These are phyloP conservation scores for Protobothrops flavoviridis DNA, from an alignment of 2,113 vertebrate species.

Conservation along the genomic window DNA sequence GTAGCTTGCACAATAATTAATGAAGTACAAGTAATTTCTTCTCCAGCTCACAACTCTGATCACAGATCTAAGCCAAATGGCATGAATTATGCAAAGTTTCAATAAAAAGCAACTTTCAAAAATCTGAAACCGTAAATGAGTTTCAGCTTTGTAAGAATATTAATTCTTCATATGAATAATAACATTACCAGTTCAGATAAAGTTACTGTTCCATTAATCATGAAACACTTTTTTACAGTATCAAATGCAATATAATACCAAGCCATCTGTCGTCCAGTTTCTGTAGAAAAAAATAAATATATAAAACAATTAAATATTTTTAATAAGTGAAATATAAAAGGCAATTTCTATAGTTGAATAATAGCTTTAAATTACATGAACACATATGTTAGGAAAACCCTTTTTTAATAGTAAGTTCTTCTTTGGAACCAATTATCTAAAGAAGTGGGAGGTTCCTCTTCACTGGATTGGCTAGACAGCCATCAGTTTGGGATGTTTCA, in stretches of 20 bases:
- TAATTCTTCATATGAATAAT: slow-evolving; percentile 45
- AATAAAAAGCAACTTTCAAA: background rate
- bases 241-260: slow-evolving; percentile 93
- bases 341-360: background rate
- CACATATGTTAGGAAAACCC: background rate
- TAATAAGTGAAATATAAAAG: background rate
- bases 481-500: background rate
- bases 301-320: background rate
- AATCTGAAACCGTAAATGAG: background rate
- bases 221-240: slow-evolving; percentile 88
- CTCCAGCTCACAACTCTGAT: background rate
- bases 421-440: background rate
- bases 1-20: background rate
- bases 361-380: background rate
- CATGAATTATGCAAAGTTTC: background rate
- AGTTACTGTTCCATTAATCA: slow-evolving; percentile 82
- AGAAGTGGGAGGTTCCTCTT: background rate
- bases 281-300: slow-evolving; percentile 65
- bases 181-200: slow-evolving; percentile 86
- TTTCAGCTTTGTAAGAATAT: background rate
- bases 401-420: background rate
- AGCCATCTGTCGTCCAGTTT: slow-evolving; percentile 90
- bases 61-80: background rate
- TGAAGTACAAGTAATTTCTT: background rate
- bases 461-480: background rate